phyloP scores from a whole-genome alignment of 92 coral and sea anemone species.

The Epizoanthus illoricatus region DNA sequence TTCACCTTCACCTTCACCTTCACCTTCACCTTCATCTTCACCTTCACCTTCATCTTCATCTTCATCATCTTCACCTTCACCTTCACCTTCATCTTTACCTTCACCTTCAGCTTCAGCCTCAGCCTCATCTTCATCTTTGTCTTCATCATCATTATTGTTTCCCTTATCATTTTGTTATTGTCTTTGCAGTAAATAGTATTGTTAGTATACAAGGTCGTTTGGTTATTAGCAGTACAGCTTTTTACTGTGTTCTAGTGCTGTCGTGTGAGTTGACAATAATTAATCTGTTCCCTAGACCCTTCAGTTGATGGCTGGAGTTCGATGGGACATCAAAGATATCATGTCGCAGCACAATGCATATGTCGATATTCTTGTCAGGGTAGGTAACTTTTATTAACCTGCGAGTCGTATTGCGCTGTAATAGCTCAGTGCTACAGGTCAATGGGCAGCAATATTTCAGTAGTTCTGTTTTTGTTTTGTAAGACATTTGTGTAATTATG shows the following conservation, averaged over 20 bases:
- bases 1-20: no score
- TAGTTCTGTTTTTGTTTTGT: not conserved
- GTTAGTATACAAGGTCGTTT: not conserved
- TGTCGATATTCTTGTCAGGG: conserved; percentile 94
- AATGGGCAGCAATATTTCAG: not conserved
- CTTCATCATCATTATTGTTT: no score
- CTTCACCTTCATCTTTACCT: no score
- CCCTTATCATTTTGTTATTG: no score
- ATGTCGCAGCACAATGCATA: conserved; percentile 99
- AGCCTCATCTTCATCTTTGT: no score
- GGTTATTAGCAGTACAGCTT: not conserved
- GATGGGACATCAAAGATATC: conserved; percentile 98
- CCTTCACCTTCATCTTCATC: no score
- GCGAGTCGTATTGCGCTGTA: no score
- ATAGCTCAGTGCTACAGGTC: not conserved
- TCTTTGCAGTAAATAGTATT: not conserved
- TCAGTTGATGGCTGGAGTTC: conserved; percentile 88
- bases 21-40: no score
- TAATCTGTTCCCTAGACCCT: conserved; percentile 62
- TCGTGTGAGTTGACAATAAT: not conserved
- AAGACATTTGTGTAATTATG: not conserved
- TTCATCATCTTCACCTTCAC: no score
- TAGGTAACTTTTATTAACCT: not conserved
- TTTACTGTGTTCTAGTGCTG: not conserved
- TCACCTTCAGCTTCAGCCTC: no score